phyloP scores from a whole-genome alignment of 2,888 invertebrate species.

The Anarsia innoxiella region DNA sequence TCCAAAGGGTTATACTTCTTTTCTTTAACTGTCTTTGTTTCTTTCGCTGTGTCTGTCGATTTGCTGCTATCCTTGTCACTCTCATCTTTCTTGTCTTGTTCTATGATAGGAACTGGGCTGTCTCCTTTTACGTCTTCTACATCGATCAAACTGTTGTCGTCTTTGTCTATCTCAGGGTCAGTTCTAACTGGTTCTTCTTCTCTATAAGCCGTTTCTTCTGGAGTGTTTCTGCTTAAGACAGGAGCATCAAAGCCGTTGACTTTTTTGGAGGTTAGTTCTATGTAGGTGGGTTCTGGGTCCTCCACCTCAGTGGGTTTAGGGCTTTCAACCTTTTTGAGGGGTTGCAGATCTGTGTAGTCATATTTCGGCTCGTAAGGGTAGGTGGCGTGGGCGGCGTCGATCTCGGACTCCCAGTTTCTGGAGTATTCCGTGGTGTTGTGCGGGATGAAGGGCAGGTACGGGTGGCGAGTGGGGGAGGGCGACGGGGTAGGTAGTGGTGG shows the following conservation, averaged over 20 bases:
- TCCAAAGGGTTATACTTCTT: constrained; percentile 78
- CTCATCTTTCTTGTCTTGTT: constrained; percentile 35
- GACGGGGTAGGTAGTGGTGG: constrained; percentile 70
- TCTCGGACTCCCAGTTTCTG: constrained; percentile 71
- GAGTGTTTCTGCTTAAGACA: constrained; percentile 43
- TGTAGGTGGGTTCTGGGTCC: constrained; percentile 61
- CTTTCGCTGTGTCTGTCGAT: constrained; percentile 38
- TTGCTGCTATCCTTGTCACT: constrained; percentile 35
- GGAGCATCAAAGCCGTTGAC: constrained; percentile 43
- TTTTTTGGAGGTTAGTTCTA: constrained; percentile 62
- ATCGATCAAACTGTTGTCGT: constrained; percentile 63
- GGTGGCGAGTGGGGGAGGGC: constrained; percentile 64
- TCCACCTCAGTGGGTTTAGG: constrained; percentile 51
- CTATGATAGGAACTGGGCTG: constrained; percentile 35
- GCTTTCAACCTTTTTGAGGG: constrained; percentile 59
- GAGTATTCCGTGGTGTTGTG: constrained; percentile 63
- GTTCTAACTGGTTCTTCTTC: constrained; percentile 59
- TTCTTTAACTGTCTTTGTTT: constrained; percentile 41
- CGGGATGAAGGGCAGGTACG: constrained; percentile 60
- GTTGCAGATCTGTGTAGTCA: constrained; percentile 60
- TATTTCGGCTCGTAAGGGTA: constrained; percentile 58
- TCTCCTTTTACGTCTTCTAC: constrained; percentile 64
- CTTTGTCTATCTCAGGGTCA: constrained; percentile 68
- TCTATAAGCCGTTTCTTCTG: constrained; percentile 55
- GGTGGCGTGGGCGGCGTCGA: constrained; percentile 66